phyloP scores from a whole-genome alignment of 1,140 invertebrate genomes.

The Pseudomyrmex concolor region DNA sequence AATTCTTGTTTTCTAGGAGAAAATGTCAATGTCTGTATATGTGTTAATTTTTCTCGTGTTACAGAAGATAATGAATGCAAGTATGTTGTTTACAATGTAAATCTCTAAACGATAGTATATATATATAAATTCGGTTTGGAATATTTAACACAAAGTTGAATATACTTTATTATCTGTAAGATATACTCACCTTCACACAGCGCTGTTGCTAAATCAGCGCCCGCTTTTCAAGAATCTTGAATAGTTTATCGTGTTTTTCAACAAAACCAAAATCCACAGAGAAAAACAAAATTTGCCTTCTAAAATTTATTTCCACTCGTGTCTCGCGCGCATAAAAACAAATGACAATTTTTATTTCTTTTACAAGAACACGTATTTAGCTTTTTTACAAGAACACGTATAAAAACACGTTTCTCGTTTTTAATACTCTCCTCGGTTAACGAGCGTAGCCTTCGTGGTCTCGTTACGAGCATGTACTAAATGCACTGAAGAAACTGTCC shows the following conservation, averaged over 20 bases:
- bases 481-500: conserved; percentile 73
- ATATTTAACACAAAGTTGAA: neutral
- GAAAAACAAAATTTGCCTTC: neutral
- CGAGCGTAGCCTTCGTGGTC: conserved; percentile 48
- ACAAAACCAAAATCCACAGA: neutral
- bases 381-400: neutral
- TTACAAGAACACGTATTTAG: neutral
- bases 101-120: neutral
- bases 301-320: neutral
- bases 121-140: neutral
- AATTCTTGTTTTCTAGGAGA: neutral
- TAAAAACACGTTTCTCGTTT: neutral
- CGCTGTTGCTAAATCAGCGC: neutral
- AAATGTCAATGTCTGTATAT: neutral
- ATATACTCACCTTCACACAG: conserved; percentile 46
- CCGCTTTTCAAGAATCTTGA: neutral
- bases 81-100: neutral
- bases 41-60: neutral
- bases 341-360: neutral
- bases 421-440: neutral
- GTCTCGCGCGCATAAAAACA: neutral
- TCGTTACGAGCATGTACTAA: conserved; percentile 71
- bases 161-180: neutral
- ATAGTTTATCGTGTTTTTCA: neutral
- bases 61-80: neutral